Evolutionary conservation across 2,888 invertebrate species (phyloP), one percentile per base, ranked within the genome.

Genomic region (Acrocyrtus sp.): DNA sequence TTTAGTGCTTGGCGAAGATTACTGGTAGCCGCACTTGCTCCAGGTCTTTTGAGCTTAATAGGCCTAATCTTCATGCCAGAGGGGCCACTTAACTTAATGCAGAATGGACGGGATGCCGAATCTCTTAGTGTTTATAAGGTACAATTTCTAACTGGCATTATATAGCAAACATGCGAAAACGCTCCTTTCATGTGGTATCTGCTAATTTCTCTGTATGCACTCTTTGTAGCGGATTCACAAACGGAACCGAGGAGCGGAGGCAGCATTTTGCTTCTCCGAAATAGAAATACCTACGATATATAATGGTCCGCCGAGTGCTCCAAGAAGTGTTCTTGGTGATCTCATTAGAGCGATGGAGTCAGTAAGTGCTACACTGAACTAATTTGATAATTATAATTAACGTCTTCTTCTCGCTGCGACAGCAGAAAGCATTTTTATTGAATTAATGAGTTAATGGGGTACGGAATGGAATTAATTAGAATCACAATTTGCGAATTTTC

Each of bases 1-100:
- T 93, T 92, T 84, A 91, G 91, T 81, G 91, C 92, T 1, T 93
- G 92, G 92, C 91, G 92, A 83, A 86, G 89, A 84, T 84, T 61
- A 79, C 86, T 92, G 1, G 85, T 92, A 43, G 84, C 92, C 0
- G 91, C 91, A 82, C 89, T 90, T 21, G 83, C 92, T 78, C 92
- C 92, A 1, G 89, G 90, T 39, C 84, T 92, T n/a, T 87, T 88
- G 12, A 89, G 92, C 12, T 87, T 91, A 6, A 83, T 90, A 47
- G 90, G 91, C 45, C 85, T 92, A 47, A 88, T 91, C 60, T 91
- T 91, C 88, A 87, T 91, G 29, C 91, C 90, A 41, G 92, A 92
- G 84, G 92, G 91, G 2, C 92, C 92, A 15, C 84, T 92, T 15
- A 92, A 90, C 82, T 85, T 92, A 0, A 85, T 92, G 19, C 91